These are phyloP conservation scores for Rhodinocichla rosea DNA, from an alignment of 2,113 vertebrate genomes.

Conservation along the genomic window DNA sequence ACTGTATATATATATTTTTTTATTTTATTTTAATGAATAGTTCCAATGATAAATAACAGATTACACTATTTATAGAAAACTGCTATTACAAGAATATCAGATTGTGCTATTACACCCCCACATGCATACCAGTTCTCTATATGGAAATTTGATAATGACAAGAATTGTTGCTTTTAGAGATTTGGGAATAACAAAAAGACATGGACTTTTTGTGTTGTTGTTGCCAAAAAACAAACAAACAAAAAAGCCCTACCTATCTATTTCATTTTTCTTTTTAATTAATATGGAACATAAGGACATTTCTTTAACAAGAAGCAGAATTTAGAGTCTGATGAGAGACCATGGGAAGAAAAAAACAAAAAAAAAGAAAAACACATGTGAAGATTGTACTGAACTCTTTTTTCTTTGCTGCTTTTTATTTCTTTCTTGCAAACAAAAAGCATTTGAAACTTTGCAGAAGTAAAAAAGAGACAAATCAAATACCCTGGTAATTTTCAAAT, in stretches of 20 bases:
- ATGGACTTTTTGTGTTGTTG: neutral
- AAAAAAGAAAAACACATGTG: neutral
- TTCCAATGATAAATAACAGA: constrained; percentile 77
- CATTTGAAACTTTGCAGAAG: neutral
- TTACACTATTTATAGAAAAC: constrained; percentile 78
- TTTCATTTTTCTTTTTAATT: neutral
- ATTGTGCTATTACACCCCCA: constrained; percentile 75
- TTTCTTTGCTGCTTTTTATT: neutral
- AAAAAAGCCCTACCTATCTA: neutral
- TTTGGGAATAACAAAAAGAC: constrained; percentile 52
- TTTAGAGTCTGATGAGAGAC: neutral
- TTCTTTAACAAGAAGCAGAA: neutral
- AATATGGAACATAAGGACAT: neutral
- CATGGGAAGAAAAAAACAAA: neutral
- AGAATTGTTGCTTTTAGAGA: constrained; percentile 69
- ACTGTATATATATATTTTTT: constrained; percentile 34
- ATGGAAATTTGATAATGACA: constrained; percentile 72
- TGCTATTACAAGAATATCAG: constrained; percentile 71
- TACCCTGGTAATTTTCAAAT: constrained; percentile 8
- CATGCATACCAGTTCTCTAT: constrained; percentile 67
- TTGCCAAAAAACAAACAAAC: neutral
- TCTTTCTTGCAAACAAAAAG: neutral
- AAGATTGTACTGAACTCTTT: neutral
- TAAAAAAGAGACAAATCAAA: neutral
- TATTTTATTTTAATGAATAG: constrained; percentile 72